A percentile compares a stretch with the other conserved stretches of the same genome.
Evolutionary conservation across 2,888 invertebrate genomes (phyloP).

Genomic region (Coelogynopora nodosa): DNA sequence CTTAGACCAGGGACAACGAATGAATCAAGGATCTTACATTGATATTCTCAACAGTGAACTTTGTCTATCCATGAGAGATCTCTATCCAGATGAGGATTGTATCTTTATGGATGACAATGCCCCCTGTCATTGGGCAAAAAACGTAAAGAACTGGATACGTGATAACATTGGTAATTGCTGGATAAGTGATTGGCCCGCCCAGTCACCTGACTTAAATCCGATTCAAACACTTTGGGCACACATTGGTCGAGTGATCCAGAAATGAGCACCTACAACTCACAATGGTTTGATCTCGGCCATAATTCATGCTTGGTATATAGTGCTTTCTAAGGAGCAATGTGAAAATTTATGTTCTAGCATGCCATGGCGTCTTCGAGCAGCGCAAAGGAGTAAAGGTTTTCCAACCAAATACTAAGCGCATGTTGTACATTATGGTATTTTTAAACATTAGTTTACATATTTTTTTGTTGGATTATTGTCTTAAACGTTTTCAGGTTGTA

Average conservation of each 20-base stretch:
- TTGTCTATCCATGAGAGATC: not conserved
- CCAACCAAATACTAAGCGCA: not conserved
- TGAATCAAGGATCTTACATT: not conserved
- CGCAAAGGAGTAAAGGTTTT: not conserved
- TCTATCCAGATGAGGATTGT: not conserved
- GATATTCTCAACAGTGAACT: conserved; percentile 4
- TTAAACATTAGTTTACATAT: not conserved
- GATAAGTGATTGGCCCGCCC: conserved; percentile 1
- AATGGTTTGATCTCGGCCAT: not conserved
- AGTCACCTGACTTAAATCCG: not conserved
- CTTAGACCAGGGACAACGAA: not conserved
- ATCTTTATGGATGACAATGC: not conserved
- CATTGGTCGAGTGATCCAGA: not conserved
- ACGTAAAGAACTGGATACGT: not conserved
- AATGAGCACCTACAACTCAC: not conserved
- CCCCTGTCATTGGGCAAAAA: conserved; percentile 19
- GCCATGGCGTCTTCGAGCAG: not conserved
- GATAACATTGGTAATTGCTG: not conserved
- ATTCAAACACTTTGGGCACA: not conserved
- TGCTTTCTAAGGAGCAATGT: not conserved
- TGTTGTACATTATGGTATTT: not conserved
- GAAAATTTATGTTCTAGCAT: not conserved
- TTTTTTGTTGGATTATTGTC: not conserved
- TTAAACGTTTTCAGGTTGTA: not conserved
- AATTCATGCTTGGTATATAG: not conserved